Conservation (phyloP, 2,113 vertebrate species). For the Apodemus speciosus region DNA sequence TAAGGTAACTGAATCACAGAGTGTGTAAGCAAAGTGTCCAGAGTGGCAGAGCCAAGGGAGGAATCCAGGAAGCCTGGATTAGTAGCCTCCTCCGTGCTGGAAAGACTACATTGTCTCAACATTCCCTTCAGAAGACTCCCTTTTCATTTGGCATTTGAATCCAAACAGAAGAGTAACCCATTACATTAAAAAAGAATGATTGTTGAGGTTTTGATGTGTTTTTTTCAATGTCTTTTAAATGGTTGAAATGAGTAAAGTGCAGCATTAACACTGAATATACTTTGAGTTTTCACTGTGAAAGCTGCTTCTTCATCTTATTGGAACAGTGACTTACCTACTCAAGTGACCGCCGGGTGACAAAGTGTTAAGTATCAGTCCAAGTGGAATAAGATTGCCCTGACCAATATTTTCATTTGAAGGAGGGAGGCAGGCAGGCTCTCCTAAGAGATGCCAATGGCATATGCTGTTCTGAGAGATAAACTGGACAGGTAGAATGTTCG, state of each 20-base stretch:
- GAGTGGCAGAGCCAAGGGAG: background rate
- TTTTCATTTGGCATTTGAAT: conserved; percentile 35
- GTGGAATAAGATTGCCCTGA: conserved; percentile 27
- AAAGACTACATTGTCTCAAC: background rate
- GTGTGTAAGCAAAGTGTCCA: background rate
- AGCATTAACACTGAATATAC: conserved; percentile 53
- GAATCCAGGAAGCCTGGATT: background rate
- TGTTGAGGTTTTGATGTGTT: background rate
- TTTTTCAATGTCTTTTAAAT: conserved; percentile 36
- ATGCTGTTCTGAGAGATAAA: conserved; percentile 7
- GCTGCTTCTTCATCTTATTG: conserved; percentile 40
- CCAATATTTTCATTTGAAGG: background rate
- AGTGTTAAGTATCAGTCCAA: conserved; percentile 60
- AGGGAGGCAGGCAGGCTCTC: background rate
- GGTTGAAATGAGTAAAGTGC: background rate
- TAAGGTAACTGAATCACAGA: conserved; percentile 33
- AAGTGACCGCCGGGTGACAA: conserved; percentile 63
- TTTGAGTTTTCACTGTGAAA: conserved; percentile 61
- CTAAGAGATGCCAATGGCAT: background rate
- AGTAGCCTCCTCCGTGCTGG: background rate
- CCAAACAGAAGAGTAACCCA: conserved; percentile 24
- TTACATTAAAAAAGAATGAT: conserved; percentile 52
- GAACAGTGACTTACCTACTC: conserved; percentile 62
- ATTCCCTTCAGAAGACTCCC: background rate
- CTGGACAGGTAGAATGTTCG: background rate